A percentile compares a stretch with the other conserved stretches of the same genome.
These are phyloP conservation scores for Callorhinus ursinus DNA, from an alignment of 2,113 vertebrate species.

Conservation along the genomic window DNA sequence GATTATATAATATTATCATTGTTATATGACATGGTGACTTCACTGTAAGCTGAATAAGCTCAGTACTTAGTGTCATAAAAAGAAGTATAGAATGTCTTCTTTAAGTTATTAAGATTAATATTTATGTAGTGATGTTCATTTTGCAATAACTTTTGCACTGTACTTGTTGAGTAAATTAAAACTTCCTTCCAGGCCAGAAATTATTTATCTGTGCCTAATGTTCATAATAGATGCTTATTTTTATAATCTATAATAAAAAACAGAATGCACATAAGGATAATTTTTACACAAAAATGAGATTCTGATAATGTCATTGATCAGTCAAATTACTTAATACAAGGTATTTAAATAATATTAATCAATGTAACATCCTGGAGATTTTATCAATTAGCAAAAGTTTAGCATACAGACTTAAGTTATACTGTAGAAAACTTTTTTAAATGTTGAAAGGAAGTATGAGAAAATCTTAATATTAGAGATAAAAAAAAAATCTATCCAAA, in stretches of 20 bases:
- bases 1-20: neutral
- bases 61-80: neutral
- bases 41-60: neutral
- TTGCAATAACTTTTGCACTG: neutral
- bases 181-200: neutral
- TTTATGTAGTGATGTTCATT: neutral
- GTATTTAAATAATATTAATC: neutral
- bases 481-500: neutral
- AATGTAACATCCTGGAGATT: neutral
- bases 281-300: neutral
- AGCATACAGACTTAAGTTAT: neutral
- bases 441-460: neutral
- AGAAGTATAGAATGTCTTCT: neutral
- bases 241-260: neutral
- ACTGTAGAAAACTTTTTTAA: neutral
- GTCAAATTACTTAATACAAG: neutral
- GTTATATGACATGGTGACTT: neutral
- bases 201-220: neutral
- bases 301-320: neutral
- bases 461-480: neutral
- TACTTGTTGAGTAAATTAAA: neutral
- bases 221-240: slow-evolving; percentile 4
- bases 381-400: neutral
- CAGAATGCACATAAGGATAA: neutral
- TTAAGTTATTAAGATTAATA: neutral